Evolutionary conservation across 2,113 vertebrate species (phyloP), one percentile per base, ranked within the genome.

Genomic region (Dasyprocta punctata): DNA sequence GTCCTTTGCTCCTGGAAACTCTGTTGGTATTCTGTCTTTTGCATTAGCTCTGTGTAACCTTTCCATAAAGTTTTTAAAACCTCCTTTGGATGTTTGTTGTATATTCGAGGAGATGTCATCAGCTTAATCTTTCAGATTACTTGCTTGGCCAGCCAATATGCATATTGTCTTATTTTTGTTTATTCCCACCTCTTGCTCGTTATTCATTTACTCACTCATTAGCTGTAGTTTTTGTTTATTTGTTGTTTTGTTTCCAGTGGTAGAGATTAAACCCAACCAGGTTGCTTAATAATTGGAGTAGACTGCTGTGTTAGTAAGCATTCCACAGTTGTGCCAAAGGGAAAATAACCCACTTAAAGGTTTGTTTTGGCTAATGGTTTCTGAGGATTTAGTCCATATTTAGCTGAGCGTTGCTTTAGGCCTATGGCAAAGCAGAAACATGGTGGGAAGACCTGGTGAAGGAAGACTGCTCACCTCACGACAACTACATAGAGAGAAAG

Each of bases 51-150:
- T 94, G 33, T 81, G 44, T 80, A 65, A 84, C 36, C 22, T 96
- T 89, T 65, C 33, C 89, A 16, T n/a, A 49, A 9, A 47, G 61
- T 54, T 86, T 78, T 10, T 28, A 81, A 77, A 44, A 19, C 20
- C 9, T 44, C 33, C 22, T 90, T 90, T 96, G 30, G 7, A 47
- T 95, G 88, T 92, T 92, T 88, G 7, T 77, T 92, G 7, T 77
- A 0, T 5, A 71, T 65, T 86, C 11, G 78, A 92, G 49, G 38
- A 81, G 38, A 13, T 38, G 24, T 44, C 47, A 89, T 96, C 26
- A 86, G 7, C 33, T 58, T 80, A 16, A 52, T 75, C 38, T 89
- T 87, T 9, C 54, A 92, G 38, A 7, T 52, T 49, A 19, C 49
- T 86, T 94, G 52, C 65, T 92, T 95, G 71, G 33, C 7, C 44